A percentile compares a stretch with the other conserved stretches of the same genome.
Evolutionary conservation across 2,797 vertebrate genomes (phyloP).

Genomic region (Myripristis murdjan): DNA sequence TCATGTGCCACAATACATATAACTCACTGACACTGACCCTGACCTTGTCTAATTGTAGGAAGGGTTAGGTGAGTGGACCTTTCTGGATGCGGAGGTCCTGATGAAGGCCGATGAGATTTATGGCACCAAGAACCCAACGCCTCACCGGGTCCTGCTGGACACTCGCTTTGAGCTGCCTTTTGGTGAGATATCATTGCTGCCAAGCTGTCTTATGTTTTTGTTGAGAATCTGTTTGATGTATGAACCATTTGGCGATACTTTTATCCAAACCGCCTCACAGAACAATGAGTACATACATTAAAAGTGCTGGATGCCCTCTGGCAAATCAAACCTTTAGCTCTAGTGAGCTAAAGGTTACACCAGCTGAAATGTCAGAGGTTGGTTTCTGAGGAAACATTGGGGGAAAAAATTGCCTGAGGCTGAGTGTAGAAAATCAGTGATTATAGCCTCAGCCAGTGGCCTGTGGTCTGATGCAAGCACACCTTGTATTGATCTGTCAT

Average conservation of each 20-base stretch:
- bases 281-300: not conserved
- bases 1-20: not conserved
- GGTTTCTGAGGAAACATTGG: constrained; percentile 3
- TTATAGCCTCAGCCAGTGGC: constrained; percentile 2
- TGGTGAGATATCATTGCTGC: constrained; percentile 79
- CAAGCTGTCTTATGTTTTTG: not conserved
- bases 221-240: not conserved
- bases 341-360: constrained; percentile 29
- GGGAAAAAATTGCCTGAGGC: constrained; percentile 4
- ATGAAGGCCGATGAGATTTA: constrained; percentile 98
- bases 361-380: constrained; percentile 63
- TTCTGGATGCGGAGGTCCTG: constrained; percentile 93
- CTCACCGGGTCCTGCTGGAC: constrained; percentile 94
- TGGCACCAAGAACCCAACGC: constrained; percentile 95
- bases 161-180: constrained; percentile 97
- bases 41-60: constrained; percentile 86
- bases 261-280: constrained; percentile 10
- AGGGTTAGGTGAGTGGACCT: constrained; percentile 95
- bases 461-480: constrained; percentile 6
- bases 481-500: constrained; percentile 8
- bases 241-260: constrained; percentile 2
- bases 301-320: constrained; percentile 19
- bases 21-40: too few relatives aligned
- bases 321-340: constrained; percentile 42
- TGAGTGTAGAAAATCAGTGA: not conserved